Percentiles rank a stretch among this genome's conserved stretches.
phyloP scores from a whole-genome alignment of 1,140 invertebrate species.

The Trichonephila clavata region DNA sequence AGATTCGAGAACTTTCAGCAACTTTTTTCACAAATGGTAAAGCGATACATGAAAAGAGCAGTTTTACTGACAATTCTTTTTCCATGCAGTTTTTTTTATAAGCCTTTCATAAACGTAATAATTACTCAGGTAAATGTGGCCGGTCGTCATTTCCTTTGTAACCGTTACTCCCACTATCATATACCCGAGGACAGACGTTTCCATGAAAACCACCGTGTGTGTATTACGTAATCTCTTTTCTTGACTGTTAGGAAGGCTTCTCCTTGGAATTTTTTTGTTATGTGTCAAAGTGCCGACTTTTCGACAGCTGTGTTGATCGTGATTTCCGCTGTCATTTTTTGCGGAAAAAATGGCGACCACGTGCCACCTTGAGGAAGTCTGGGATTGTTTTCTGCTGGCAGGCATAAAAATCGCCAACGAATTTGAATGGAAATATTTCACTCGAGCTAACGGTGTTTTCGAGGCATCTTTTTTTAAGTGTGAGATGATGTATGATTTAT shows the following conservation, averaged over 20 bases:
- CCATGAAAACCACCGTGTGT: background rate
- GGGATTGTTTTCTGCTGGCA: background rate
- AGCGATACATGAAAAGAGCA: background rate
- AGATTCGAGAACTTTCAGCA: no score
- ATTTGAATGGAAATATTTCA: no score
- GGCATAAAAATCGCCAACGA: no score
- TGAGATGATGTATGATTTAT: no score
- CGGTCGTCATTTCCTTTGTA: background rate
- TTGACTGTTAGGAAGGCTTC: constrained; percentile 16
- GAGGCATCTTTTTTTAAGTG: no score
- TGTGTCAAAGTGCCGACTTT: constrained; percentile 10
- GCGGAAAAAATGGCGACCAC: background rate
- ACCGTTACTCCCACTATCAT: background rate
- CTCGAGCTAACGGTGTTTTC: no score
- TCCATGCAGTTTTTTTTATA: background rate
- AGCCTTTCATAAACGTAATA: background rate
- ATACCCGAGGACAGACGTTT: background rate
- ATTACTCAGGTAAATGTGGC: no score
- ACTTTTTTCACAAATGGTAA: background rate
- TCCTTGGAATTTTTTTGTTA: background rate
- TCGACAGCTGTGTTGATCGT: constrained; percentile 36
- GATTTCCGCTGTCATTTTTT: constrained; percentile 47
- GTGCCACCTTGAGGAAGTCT: background rate
- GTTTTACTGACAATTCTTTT: background rate
- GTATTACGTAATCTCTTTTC: background rate